phyloP scores from a whole-genome alignment of 2,888 invertebrate species.

The Ypsolopha scabrella region DNA sequence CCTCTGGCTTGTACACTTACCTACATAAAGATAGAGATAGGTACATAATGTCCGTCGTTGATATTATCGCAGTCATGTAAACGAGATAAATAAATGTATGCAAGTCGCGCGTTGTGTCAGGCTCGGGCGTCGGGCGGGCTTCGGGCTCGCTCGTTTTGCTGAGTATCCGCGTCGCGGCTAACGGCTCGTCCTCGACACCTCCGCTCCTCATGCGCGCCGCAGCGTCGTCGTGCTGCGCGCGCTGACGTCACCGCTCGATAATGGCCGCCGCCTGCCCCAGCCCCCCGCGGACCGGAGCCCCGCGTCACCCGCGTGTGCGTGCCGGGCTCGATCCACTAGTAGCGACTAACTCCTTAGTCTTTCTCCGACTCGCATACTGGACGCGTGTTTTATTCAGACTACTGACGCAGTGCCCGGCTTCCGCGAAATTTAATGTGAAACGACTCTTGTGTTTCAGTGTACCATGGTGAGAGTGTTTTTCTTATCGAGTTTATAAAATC shows the following conservation, averaged over 20 bases:
- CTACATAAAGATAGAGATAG: too few relatives aligned
- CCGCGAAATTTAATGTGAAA: slow-evolving; percentile 49
- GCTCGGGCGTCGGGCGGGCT: slow-evolving; percentile 31
- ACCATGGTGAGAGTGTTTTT: slow-evolving; percentile 64
- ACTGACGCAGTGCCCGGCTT: slow-evolving; percentile 23
- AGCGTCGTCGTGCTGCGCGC: slow-evolving; percentile 57
- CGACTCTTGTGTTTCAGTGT: slow-evolving; percentile 41
- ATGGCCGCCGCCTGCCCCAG: slow-evolving; percentile 47
- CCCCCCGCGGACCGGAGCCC: slow-evolving; percentile 25
- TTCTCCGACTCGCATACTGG: slow-evolving; percentile 40
- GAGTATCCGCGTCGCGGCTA: slow-evolving; percentile 62
- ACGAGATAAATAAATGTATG: slow-evolving; percentile 2
- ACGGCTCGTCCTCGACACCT: slow-evolving; percentile 47
- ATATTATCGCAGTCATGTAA: background rate
- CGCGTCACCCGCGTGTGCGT: slow-evolving; percentile 8
- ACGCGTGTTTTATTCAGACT: slow-evolving; percentile 36
- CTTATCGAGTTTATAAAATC: slow-evolving; percentile 38
- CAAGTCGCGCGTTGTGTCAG: slow-evolving; percentile 12
- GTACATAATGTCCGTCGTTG: background rate
- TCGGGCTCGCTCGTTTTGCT: slow-evolving; percentile 17
- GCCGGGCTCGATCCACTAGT: slow-evolving; percentile 19
- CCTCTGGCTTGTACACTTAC: background rate
- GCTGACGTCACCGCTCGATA: slow-evolving; percentile 71
- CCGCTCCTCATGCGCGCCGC: slow-evolving; percentile 15
- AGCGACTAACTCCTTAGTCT: slow-evolving; percentile 43